These are phyloP conservation scores for Cydia pomonella DNA, from an alignment of 1,140 invertebrate species.

Conservation along the genomic window DNA sequence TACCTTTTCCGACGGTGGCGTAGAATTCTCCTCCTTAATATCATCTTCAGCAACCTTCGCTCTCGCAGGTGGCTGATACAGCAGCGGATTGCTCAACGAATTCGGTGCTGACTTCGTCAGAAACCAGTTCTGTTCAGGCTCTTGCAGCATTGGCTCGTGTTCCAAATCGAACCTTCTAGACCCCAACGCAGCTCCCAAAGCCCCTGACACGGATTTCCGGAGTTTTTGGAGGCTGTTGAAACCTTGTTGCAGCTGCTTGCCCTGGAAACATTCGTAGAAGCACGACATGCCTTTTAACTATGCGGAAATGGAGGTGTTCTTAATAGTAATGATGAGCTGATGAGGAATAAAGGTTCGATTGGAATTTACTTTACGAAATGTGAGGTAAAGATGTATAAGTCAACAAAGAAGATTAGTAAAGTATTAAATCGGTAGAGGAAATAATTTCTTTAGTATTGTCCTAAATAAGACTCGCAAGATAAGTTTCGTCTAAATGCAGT, in stretches of 20 bases:
- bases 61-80: slow-evolving; percentile 62
- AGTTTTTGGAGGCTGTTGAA: slow-evolving; percentile 86
- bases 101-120: slow-evolving; percentile 89
- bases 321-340: slow-evolving; percentile 45
- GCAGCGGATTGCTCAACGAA: slow-evolving; percentile 84
- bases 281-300: slow-evolving; percentile 80
- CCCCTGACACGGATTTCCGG: slow-evolving; percentile 85
- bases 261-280: slow-evolving; percentile 79
- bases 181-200: slow-evolving; percentile 80
- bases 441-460: no score
- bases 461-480: no score
- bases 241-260: slow-evolving; percentile 77
- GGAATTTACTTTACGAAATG: not conserved
- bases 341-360: slow-evolving; percentile 64
- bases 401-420: no score
- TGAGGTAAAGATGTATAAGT: not conserved
- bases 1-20: slow-evolving; percentile 70
- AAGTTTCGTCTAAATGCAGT: no score
- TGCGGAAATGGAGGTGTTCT: slow-evolving; percentile 50
- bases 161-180: slow-evolving; percentile 74
- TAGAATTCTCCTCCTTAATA: slow-evolving; percentile 63
- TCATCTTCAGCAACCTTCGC: slow-evolving; percentile 65
- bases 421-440: no score
- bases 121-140: slow-evolving; percentile 87
- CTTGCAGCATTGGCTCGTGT: slow-evolving; percentile 70